Base-by-base conservation (phyloP, 2,113 vertebrate genomes). In the Heterocephalus glaber region DNA sequence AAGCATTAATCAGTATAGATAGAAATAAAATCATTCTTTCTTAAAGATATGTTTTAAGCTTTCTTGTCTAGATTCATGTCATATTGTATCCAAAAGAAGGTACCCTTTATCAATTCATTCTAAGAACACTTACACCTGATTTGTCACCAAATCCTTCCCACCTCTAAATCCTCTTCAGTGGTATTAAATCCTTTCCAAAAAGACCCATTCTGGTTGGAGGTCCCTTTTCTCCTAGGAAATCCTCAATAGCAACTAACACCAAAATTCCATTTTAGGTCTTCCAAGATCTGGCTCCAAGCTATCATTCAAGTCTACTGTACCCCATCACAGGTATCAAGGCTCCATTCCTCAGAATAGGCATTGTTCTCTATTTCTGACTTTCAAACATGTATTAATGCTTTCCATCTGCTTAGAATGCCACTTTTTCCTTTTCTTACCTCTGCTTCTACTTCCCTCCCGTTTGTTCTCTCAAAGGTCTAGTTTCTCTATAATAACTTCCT, bases 141-240 rank as follows among this genome's bases (percentile, higher is more conserved):
- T 80, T 81, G 41, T 95, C 70, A 79, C 22, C 33, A 90, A 74
- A 49, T 63, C 6, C 56, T 92, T 83, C 44, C 66, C n/a, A 58
- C 30, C 66, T 77, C 13, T 38, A 60, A 93, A 92, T 70, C 14
- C 61, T 86, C 84, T 60, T 82, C 63, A 66, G 28, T 44, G 16
- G n/a, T 82, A n/a, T 33, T 52, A 58, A 95, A 96, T 44, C 86
- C 56, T 68, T 93, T 86, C 89, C 58, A 93, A n/a, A 90, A 76
- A 82, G 35, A 70, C 10, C 26, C 61, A 80, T 20, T 93, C 4
- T 52, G 60, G 47, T n/a, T 82, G n/a, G 17, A n/a, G 44, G 58
- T 92, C 20, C 44, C 22, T 74, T 89, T 81, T 70, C 60, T 79
- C 90, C 52, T 66, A 76, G 14, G 61, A 80, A 92, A 86, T 49